Percentiles rank a stretch among this genome's conserved stretches.
phyloP scores from a whole-genome alignment of 2,888 invertebrate species.

The Abrostola triplasia region DNA sequence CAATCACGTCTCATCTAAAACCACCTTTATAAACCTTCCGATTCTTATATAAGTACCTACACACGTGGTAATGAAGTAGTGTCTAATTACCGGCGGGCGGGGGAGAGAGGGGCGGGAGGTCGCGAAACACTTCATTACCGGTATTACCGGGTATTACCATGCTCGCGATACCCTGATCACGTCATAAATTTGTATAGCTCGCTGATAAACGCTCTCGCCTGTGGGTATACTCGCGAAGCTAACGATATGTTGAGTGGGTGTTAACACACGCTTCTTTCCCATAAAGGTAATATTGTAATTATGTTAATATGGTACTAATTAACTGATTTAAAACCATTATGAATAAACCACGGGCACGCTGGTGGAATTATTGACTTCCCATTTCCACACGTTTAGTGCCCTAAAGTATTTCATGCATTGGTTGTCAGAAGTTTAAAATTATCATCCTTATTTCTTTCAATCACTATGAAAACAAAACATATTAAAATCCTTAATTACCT shows the following conservation, averaged over 20 bases:
- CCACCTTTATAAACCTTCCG: not conserved
- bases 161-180: constrained; percentile 51
- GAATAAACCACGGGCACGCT: too few species aligned
- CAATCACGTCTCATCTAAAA: too few species aligned
- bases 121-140: constrained; percentile 57
- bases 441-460: too few species aligned
- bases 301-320: not conserved
- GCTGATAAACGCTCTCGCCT: constrained; percentile 33
- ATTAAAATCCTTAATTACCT: too few species aligned
- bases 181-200: constrained; percentile 46
- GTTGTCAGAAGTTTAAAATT: too few species aligned
- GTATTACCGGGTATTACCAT: constrained; percentile 49
- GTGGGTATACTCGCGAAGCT: not conserved
- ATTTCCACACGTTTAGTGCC: too few species aligned
- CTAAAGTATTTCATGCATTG: too few species aligned
- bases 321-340: too few species aligned
- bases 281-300: not conserved
- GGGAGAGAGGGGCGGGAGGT: constrained; percentile 8
- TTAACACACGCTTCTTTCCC: constrained; percentile 1
- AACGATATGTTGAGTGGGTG: constrained; percentile 4
- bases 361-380: too few species aligned
- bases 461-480: too few species aligned
- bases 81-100: constrained; percentile 48
- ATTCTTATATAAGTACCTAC: constrained; percentile 11
- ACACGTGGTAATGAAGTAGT: constrained; percentile 37